Conservation (phyloP, 2,797 vertebrate species). For the Cossypha dichroa region DNA sequence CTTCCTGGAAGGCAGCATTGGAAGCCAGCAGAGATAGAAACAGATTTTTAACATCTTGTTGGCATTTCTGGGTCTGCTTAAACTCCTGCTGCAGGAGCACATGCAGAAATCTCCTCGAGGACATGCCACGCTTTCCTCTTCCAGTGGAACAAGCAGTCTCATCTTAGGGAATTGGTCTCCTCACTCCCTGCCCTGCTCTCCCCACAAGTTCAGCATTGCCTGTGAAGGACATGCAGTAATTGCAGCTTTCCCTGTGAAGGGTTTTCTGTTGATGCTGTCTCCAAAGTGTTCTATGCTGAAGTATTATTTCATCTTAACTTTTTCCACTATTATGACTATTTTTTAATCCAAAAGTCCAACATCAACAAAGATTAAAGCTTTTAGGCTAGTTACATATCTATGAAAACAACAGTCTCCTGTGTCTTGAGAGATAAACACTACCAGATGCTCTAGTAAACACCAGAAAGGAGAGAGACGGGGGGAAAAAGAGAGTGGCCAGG, state of each 20-base stretch:
- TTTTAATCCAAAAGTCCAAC: constrained; percentile 32
- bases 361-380: constrained; percentile 56
- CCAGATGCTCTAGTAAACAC: constrained; percentile 58
- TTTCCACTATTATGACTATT: constrained; percentile 39
- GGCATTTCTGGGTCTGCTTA: not conserved
- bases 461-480: not conserved
- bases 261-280: not conserved
- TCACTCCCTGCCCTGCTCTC: not conserved
- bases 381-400: constrained; percentile 41
- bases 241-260: not conserved
- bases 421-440: constrained; percentile 49
- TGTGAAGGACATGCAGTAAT: not conserved
- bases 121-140: not conserved
- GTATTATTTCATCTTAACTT: constrained; percentile 31
- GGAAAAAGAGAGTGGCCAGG: not conserved
- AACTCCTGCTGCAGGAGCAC: not conserved
- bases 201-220: not conserved
- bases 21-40: not conserved
- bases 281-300: not conserved
- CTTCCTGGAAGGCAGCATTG: not conserved
- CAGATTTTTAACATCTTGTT: not conserved
- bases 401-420: constrained; percentile 44
- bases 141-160: not conserved
- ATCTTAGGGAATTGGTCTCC: not conserved
- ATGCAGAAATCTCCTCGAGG: not conserved